Base-by-base conservation (phyloP, 2,888 invertebrate species). In the Cordilura impudica region DNA sequence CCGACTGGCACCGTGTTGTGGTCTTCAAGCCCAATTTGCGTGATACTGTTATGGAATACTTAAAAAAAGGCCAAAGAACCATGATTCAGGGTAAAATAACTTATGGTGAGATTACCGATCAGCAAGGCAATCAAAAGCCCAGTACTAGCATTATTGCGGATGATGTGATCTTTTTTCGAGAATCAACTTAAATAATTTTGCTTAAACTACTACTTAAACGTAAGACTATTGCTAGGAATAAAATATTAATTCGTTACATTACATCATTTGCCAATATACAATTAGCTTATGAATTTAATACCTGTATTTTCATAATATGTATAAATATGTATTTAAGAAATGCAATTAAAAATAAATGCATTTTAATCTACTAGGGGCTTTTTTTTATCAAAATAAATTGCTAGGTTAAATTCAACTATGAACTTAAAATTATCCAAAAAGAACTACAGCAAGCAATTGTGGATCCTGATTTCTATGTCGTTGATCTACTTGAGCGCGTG, bases 1-100 rank as follows among this genome's bases (percentile, higher is more conserved):
- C 97, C 7, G 97, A 97, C 83, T 98, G 98, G 98, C 98, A 98
- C 89, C 92, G 96, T 84, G 90, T 98, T 58, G 94, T 95, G 84
- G 94, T 97, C 6, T 98, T 98, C 88, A 96, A 94, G 86, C 97
- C 96, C 2, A 92, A 92, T 67, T 91, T 98, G 1, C 91, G 97
- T 43, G 96, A 97, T 26, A 92, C 93, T 0, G 94, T 96, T 0
- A 93, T 94, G 86, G 94, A 93, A 85, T 96, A 93, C 87, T 88
- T 97, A 71, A 95, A 93, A 85, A 97, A 97, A 90, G 98, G 98
- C 0, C 95, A 96, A 86, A 92, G 97, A 82, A 93, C 97, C 0
- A 92, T 95, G 90, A 92, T 97, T 0, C 93, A 94, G 78, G 97
- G 97, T 5, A 93, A 94, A 89, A 90, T 97, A 56, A 94, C 94